These are phyloP conservation scores for Epizoanthus scotinus DNA, from an alignment of 92 coral and sea anemone species.

Conservation along the genomic window DNA sequence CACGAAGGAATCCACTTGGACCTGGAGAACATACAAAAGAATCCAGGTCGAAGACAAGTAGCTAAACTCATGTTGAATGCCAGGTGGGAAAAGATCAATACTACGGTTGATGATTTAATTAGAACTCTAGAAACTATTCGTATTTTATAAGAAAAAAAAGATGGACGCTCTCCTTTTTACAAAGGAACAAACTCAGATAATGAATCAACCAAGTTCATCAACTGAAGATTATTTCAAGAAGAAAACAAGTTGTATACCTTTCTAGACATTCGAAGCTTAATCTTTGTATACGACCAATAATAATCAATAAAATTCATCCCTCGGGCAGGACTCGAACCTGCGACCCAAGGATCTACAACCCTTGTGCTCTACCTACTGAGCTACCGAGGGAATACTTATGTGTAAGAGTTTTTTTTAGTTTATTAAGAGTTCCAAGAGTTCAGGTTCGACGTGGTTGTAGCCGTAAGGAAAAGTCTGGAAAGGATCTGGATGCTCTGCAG, in stretches of 20 bases:
- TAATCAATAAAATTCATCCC: conserved; percentile 5
- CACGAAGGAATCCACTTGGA: conserved; percentile 23
- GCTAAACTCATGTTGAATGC: conserved; percentile 24
- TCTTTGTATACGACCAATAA: conserved; percentile 16
- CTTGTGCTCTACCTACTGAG: conserved; percentile 19
- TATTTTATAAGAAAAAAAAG: neutral
- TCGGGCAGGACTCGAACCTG: conserved; percentile 21
- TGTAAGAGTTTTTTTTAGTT: conserved; percentile 15
- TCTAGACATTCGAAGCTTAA: conserved; percentile 17
- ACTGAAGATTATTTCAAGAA: conserved; percentile 13
- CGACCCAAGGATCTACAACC: conserved; percentile 14
- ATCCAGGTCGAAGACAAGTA: conserved; percentile 7
- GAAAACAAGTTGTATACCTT: conserved; percentile 13
- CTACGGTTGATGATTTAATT: too few species aligned
- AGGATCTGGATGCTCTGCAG: neutral
- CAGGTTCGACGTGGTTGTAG: neutral
- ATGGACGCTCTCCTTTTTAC: conserved; percentile 18
- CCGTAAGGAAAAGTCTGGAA: neutral
- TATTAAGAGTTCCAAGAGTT: neutral
- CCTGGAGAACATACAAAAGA: neutral
- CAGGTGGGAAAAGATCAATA: conserved; percentile 17
- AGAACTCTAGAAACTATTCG: too few species aligned
- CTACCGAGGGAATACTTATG: conserved; percentile 18
- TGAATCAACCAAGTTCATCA: conserved; percentile 17
- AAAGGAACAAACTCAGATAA: conserved; percentile 16